phyloP scores from a whole-genome alignment of 2,113 vertebrate genomes.

The Panurus biarmicus region DNA sequence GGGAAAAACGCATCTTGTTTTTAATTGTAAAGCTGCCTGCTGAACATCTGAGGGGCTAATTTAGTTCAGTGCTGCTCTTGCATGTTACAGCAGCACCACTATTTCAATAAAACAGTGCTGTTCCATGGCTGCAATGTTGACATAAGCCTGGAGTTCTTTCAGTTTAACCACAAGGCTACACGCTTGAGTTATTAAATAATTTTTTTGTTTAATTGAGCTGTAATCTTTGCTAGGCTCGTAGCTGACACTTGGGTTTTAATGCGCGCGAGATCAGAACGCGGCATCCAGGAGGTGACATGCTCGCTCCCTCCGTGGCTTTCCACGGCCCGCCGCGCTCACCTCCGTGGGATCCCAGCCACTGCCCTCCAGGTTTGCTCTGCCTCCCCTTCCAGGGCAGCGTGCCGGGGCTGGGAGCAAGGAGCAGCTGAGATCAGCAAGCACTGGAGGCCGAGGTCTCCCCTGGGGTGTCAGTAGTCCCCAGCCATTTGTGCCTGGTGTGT shows the following conservation, averaged over 20 bases:
- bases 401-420: not conserved
- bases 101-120: not conserved
- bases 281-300: constrained; percentile 19
- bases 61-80: not conserved
- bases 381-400: not conserved
- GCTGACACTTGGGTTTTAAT: constrained; percentile 24
- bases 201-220: constrained; percentile 41
- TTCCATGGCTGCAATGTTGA: constrained; percentile 40
- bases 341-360: not conserved
- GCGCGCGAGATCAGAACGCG: constrained; percentile 22
- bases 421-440: not conserved
- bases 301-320: not conserved
- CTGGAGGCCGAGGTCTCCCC: not conserved
- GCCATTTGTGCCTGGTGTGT: constrained; percentile 46
- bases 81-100: not conserved
- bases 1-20: not conserved
- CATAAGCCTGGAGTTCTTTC: constrained; percentile 54
- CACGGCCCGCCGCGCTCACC: not conserved
- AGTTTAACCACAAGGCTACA: constrained; percentile 54
- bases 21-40: not conserved
- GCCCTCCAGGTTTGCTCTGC: not conserved
- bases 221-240: constrained; percentile 24
- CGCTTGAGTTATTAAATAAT: constrained; percentile 23
- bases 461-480: not conserved
- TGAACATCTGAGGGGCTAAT: not conserved